phyloP scores from a whole-genome alignment of 2,888 invertebrate species.

The Cosmorhoe ocellata region DNA sequence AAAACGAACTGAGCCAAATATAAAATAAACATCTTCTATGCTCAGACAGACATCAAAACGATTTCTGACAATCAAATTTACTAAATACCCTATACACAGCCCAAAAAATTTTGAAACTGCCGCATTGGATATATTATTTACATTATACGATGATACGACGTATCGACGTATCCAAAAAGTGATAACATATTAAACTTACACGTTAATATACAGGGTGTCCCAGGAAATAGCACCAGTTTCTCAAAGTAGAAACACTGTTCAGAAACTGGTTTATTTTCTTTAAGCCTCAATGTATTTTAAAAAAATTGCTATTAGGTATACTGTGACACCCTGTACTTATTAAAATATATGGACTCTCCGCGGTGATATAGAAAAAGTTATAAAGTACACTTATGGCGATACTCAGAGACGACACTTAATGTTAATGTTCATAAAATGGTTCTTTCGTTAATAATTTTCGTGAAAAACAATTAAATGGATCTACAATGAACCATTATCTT shows the following conservation, averaged over 20 bases:
- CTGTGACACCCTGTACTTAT: constrained; percentile 4
- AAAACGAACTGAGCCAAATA: constrained; percentile 2
- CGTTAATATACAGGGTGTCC: constrained; percentile 9
- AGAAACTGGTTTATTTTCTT: not conserved
- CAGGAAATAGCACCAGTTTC: not conserved
- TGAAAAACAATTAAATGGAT: too few species aligned
- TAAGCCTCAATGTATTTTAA: constrained; percentile 1
- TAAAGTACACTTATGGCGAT: constrained; percentile 32
- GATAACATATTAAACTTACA: constrained; percentile 37
- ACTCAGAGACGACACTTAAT: constrained; percentile 14
- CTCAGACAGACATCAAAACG: too few species aligned
- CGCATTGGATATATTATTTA: constrained; percentile 14
- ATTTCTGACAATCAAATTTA: not conserved
- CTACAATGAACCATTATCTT: not conserved
- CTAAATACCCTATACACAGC: constrained; percentile 10
- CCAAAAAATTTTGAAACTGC: constrained; percentile 4
- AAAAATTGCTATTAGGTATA: not conserved
- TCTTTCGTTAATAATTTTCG: too few species aligned
- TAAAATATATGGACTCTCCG: constrained; percentile 34
- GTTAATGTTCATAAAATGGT: not conserved
- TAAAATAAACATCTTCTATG: constrained; percentile 3
- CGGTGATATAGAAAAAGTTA: constrained; percentile 39
- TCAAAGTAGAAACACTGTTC: too few species aligned
- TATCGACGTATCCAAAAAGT: constrained; percentile 22
- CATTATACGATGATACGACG: constrained; percentile 20